Percentiles rank a stretch among this genome's conserved stretches.
These are phyloP conservation scores for Prunella himalayana DNA, from an alignment of 2,113 vertebrate species.

Conservation along the genomic window DNA sequence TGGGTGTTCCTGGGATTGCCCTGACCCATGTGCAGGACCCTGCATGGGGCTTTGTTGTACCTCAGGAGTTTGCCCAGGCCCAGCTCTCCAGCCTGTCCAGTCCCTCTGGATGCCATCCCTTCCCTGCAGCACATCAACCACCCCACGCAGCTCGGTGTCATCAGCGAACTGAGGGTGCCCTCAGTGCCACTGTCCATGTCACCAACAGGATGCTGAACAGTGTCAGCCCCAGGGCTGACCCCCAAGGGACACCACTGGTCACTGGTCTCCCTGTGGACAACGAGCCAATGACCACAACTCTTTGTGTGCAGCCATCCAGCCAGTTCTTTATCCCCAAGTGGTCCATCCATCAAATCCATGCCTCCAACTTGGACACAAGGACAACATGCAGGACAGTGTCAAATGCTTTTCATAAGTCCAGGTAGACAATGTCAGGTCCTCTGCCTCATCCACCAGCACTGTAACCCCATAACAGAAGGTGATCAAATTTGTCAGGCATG, in stretches of 20 bases:
- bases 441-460: background rate
- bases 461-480: background rate
- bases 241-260: background rate
- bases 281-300: background rate
- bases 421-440: background rate
- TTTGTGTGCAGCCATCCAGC: background rate
- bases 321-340: background rate
- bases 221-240: background rate
- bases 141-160: no score
- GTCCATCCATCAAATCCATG: background rate
- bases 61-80: background rate
- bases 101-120: background rate
- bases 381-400: background rate
- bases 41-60: background rate
- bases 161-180: background rate
- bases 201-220: background rate
- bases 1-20: background rate
- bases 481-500: background rate
- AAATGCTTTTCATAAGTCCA: rapidly evolving
- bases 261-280: background rate
- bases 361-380: background rate
- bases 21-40: background rate
- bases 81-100: background rate
- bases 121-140: rapidly evolving
- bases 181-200: background rate